Evolutionary conservation across 2,888 invertebrate genomes (phyloP).

Genomic region (Pachydiplax longipennis): DNA sequence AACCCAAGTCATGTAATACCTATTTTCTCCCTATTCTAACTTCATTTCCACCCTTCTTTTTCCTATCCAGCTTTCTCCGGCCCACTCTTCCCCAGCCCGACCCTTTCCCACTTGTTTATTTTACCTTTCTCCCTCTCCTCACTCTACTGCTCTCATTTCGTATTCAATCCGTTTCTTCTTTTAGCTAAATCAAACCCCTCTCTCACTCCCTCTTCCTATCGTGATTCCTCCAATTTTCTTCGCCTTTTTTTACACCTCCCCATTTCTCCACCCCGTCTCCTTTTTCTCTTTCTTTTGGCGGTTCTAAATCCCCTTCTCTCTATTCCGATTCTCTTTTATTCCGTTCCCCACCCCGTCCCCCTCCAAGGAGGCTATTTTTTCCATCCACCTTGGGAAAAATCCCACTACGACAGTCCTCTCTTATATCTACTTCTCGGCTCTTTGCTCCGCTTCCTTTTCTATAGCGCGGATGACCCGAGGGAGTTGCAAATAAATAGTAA

Average conservation of each 20-base stretch:
- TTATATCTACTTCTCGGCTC: neutral
- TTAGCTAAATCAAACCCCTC: neutral
- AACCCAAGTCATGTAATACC: neutral
- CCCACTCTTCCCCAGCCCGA: neutral
- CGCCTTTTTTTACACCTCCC: neutral
- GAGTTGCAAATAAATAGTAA: neutral
- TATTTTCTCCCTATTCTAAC: neutral
- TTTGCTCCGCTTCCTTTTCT: neutral
- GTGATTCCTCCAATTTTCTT: neutral
- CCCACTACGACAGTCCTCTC: too few species aligned
- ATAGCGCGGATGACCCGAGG: neutral
- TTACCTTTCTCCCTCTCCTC: neutral
- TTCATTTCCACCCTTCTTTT: neutral
- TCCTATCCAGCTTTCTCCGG: neutral
- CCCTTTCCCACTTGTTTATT: neutral
- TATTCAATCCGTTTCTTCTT: neutral
- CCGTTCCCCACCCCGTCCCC: too few species aligned
- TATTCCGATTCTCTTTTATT: too few species aligned
- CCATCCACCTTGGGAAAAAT: too few species aligned
- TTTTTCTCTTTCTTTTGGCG: neutral
- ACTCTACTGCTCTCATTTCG: neutral
- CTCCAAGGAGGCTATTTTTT: too few species aligned
- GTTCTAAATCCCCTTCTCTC: too few species aligned
- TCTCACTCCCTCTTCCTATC: neutral
- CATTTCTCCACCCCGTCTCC: neutral